Percentiles rank a stretch among this genome's conserved stretches.
phyloP scores from a whole-genome alignment of 2,113 vertebrate genomes.

The Columbina picui region DNA sequence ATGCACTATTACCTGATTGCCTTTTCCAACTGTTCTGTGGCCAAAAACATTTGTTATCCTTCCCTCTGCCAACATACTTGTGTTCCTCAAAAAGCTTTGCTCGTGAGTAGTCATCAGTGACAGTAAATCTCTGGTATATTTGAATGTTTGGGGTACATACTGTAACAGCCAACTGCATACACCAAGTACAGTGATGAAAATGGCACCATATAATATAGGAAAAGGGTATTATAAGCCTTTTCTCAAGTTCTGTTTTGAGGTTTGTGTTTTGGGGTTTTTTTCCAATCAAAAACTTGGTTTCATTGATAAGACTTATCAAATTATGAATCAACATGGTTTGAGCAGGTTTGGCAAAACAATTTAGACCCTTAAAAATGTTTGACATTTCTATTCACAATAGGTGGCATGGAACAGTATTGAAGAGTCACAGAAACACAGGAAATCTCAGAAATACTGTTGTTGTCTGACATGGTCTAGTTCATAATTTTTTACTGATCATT shows the following conservation, averaged over 20 bases:
- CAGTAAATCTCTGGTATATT: not conserved
- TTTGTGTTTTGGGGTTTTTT: not conserved
- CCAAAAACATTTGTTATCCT: not conserved
- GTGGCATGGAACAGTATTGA: not conserved
- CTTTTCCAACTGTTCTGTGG: not conserved
- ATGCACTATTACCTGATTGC: not conserved
- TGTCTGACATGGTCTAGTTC: not conserved
- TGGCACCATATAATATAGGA: not conserved
- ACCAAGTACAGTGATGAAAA: not conserved
- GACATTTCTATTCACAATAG: not conserved
- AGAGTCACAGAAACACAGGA: not conserved
- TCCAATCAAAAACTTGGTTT: not conserved
- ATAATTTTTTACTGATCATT: not conserved
- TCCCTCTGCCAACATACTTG: not conserved
- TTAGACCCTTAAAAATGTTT: not conserved
- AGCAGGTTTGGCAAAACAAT: not conserved
- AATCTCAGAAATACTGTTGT: not conserved
- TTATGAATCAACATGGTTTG: not conserved
- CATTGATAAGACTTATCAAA: not conserved
- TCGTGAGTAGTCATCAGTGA: not conserved
- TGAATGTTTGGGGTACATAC: not conserved
- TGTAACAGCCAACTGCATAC: not conserved
- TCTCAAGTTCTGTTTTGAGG: not conserved
- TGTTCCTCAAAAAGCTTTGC: not conserved
- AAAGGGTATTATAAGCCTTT: not conserved